Evolutionary conservation across 2,888 invertebrate species (phyloP).

Genomic region (Stenolophus ochropezus): DNA sequence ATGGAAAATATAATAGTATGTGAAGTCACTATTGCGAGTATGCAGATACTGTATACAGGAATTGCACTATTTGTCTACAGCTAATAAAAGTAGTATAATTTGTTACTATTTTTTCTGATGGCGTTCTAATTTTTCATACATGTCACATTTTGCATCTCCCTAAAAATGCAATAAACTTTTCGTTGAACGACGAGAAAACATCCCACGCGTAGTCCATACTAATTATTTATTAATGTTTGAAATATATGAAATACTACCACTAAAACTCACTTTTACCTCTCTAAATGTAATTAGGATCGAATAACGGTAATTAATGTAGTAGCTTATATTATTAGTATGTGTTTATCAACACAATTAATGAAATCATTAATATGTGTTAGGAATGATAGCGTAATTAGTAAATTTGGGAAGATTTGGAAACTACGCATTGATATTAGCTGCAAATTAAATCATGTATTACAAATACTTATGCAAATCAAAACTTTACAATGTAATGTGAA

Average conservation of each 20-base stretch:
- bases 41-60: too few species aligned
- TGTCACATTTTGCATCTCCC: not conserved
- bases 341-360: conserved; percentile 15
- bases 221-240: not conserved
- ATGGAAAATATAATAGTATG: too few species aligned
- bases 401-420: not conserved
- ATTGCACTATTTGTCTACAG: too few species aligned
- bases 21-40: too few species aligned
- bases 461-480: not conserved
- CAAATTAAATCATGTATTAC: not conserved
- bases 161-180: conserved; percentile 11
- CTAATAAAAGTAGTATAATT: too few species aligned
- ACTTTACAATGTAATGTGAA: not conserved
- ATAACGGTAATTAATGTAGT: conserved; percentile 2
- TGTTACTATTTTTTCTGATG: too few species aligned
- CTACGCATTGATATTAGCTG: not conserved
- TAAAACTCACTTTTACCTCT: not conserved
- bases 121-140: not conserved
- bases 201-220: too few species aligned
- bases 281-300: not conserved
- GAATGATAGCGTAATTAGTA: not conserved
- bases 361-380: not conserved
- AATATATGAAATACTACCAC: not conserved
- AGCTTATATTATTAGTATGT: not conserved
- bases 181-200: not conserved